Percentiles rank a stretch among this genome's conserved stretches.
phyloP scores from a whole-genome alignment of 1,140 invertebrate species.

The Tetramorium parvispinum region DNA sequence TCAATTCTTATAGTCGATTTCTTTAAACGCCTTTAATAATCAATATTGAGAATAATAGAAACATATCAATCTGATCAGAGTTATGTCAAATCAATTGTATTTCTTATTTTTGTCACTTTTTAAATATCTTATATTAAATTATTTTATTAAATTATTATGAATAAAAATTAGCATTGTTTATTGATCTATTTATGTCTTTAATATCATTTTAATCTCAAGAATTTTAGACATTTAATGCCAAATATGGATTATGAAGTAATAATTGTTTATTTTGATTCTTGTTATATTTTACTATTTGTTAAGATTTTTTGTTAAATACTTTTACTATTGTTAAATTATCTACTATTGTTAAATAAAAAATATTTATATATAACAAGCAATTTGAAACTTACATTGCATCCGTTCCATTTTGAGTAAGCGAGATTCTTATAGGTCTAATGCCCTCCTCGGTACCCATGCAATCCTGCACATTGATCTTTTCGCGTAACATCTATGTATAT shows the following conservation, averaged over 20 bases:
- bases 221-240: neutral
- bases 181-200: neutral
- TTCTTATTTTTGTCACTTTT: neutral
- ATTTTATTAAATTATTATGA: neutral
- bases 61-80: neutral
- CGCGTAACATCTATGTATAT: constrained; percentile 79
- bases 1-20: too few relatives aligned
- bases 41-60: neutral
- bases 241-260: neutral
- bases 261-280: neutral
- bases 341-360: too few relatives aligned
- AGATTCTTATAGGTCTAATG: constrained; percentile 82
- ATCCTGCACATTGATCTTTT: constrained; percentile 82
- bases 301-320: neutral
- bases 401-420: constrained; percentile 81
- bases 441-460: constrained; percentile 75
- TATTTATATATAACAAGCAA: neutral
- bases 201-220: neutral
- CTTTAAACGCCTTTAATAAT: too few relatives aligned
- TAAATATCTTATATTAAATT: neutral
- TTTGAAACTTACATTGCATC: constrained; percentile 79
- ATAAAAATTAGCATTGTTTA: neutral
- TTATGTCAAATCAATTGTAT: too few relatives aligned
- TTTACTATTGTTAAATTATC: neutral
- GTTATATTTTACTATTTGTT: neutral